Base-by-base conservation (phyloP, 2,797 vertebrate genomes). In the Schizopygopsis malacanthus region DNA sequence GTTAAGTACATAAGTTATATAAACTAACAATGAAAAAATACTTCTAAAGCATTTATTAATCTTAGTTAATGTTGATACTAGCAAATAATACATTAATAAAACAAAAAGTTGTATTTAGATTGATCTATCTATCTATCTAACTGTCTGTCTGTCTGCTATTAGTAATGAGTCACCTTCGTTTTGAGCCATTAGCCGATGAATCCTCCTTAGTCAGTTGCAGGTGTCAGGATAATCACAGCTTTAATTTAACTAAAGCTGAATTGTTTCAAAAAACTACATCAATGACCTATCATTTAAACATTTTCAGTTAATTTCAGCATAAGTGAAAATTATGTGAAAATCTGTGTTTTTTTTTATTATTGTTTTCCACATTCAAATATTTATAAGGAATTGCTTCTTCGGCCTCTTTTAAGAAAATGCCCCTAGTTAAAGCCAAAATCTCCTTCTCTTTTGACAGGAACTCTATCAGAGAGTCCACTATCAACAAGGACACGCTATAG, bases 331-430 rank as follows among this genome's bases (percentile, higher is more conserved):
- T n/a, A n/a, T n/a, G n/a, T n/a, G n/a, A n/a, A n/a, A n/a, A n/a
- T n/a, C n/a, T n/a, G 8, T 43, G 41, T 41, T 43, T 43, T 33
- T 7, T 2, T 54, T 39, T 25, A 33, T 78, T 59, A 43, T 47
- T 67, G 8, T 28, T 39, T 59, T 22, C 25, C 28, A 13, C 18
- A 39, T 37, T 37, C 11, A 2, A 39, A 65, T 65, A 16, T 69
- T 69, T 69, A 0, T 39, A 37, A 77, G 20, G 33, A 2, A 54
- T 6, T 54, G 33, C 20, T 56, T n/a, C 9, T 6, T 22, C n/a
- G 52, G 33, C 33, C 52, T 41, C 20, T 79, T 79, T 79, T 79
- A 61, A 79, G 56, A 45, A 79, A 79, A 79, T 45, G n/a, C 1
- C 13, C 15, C 13, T 54, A 67, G 45, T 52, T 54, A 22, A 67